Evolutionary conservation across 2,113 vertebrate genomes (phyloP), one percentile per base, ranked within the genome.

Genomic region (Epinephelus fuscoguttatus): DNA sequence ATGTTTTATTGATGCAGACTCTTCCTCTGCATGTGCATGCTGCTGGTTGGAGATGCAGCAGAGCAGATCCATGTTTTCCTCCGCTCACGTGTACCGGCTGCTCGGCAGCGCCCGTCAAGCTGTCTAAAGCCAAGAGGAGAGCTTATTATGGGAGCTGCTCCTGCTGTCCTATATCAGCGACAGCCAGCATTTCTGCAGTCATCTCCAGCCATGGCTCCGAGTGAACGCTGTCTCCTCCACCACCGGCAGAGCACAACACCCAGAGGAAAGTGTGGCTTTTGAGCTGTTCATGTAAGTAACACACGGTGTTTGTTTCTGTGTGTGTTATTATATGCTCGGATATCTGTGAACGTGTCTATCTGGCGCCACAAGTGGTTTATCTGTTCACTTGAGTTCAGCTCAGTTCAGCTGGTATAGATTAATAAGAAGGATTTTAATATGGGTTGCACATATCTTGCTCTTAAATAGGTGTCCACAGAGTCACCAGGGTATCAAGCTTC

Each of bases 71-170:
- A 86, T 90, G 89, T 86, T 90, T 89, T 84, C 60, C 53, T 75
- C 19, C 30, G 37, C 88, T 93, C 90, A 91, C 86, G 84, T 92
- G 92, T 66, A 80, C 84, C 59, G 23, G 73, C 74, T 69, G 73
- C 81, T 70, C 80, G 4, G 75, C 81, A 18, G 73, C 53, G 79
- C 68, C 18, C 55, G 72, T 70, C 85, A 90, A 88, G 84, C 85
- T 88, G 90, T 85, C 80, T 80, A 55, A 85, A 84, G 79, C 73
- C 53, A 76, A 17, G 78, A 60, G 73, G 55, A 45, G 82, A 78
- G 89, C 82, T 92, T 70, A 86, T 89, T 84, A 76, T 47, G 74
- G 81, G 81, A 86, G 82, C 84, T 53, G 73, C 88, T 67, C 75
- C 80, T 81, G 84, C 77, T 88, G 86, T 79, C 84, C 70, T 49